Percentiles rank a stretch among this genome's conserved stretches.
These are phyloP conservation scores for Ciconia boyciana DNA, from an alignment of 2,113 vertebrate genomes.

Conservation along the genomic window DNA sequence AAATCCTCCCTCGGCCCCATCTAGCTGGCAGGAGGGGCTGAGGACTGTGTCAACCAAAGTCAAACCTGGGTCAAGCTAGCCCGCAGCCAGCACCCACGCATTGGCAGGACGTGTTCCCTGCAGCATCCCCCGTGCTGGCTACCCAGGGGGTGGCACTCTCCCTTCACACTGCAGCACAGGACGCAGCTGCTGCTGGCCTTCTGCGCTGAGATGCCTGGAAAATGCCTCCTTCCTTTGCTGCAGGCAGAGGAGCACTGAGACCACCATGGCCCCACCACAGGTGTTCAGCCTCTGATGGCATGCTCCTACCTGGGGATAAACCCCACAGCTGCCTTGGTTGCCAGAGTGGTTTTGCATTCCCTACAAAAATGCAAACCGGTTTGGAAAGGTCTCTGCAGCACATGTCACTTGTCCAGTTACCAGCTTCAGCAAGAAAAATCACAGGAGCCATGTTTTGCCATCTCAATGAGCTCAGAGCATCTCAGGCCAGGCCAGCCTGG, in stretches of 20 bases:
- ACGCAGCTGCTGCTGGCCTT: not conserved
- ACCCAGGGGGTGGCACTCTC: not conserved
- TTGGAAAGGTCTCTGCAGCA: not conserved
- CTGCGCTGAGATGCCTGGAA: not conserved
- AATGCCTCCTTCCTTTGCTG: not conserved
- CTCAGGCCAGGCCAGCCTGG: not conserved
- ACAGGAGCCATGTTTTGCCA: not conserved
- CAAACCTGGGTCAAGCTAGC: not conserved
- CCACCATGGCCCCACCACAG: not conserved
- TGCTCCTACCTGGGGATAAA: not conserved
- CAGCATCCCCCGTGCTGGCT: not conserved
- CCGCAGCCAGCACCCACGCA: fast-evolving
- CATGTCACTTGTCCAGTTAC: not conserved
- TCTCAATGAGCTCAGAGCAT: not conserved
- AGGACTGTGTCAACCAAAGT: fast-evolving
- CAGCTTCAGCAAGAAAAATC: not conserved
- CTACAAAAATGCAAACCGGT: not conserved
- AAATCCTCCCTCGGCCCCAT: not conserved
- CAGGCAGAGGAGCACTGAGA: no score
- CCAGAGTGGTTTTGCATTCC: not conserved
- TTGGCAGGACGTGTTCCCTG: fast-evolving
- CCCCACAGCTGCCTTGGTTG: not conserved
- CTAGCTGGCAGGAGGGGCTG: not conserved
- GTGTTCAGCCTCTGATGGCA: fast-evolving
- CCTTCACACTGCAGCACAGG: fast-evolving